Percentiles rank a stretch among this genome's conserved stretches.
These are phyloP conservation scores for Noctua pronuba DNA, from an alignment of 2,888 invertebrate species.

Conservation along the genomic window DNA sequence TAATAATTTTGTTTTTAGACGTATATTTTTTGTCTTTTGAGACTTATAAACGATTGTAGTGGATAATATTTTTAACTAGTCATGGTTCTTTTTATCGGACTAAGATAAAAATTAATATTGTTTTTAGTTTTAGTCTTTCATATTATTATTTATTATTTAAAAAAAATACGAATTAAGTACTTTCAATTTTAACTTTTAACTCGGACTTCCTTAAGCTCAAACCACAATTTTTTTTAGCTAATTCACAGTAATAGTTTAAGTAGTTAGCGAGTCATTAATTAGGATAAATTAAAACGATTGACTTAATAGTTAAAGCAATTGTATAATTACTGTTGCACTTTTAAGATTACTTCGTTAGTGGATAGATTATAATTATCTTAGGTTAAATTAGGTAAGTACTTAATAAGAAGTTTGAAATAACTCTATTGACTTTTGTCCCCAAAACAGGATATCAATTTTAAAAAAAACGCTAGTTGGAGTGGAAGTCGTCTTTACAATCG, in stretches of 20 bases:
- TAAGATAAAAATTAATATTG: neutral
- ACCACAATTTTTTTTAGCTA: neutral
- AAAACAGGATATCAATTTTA: too few relatives aligned
- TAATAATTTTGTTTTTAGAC: slow-evolving; percentile 36
- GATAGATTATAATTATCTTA: slow-evolving; percentile 1
- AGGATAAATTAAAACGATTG: slow-evolving; percentile 32
- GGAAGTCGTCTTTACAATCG: too few relatives aligned
- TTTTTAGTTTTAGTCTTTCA: neutral
- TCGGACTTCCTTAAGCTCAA: neutral
- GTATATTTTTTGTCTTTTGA: neutral
- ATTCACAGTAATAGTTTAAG: slow-evolving; percentile 10
- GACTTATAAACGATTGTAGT: neutral
- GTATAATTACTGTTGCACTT: slow-evolving; percentile 42
- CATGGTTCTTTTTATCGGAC: neutral
- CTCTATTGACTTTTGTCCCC: neutral
- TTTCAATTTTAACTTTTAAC: neutral
- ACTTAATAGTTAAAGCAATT: slow-evolving; percentile 26
- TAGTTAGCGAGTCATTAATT: slow-evolving; percentile 38
- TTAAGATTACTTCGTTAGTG: slow-evolving; percentile 11
- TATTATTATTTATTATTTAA: neutral
- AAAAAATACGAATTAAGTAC: neutral
- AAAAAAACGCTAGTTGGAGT: too few relatives aligned
- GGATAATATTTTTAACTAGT: neutral
- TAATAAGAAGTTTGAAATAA: neutral
- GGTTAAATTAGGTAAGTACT: neutral